Conservation (phyloP, 2,113 vertebrate species). For the Meleagris gallopavo region DNA sequence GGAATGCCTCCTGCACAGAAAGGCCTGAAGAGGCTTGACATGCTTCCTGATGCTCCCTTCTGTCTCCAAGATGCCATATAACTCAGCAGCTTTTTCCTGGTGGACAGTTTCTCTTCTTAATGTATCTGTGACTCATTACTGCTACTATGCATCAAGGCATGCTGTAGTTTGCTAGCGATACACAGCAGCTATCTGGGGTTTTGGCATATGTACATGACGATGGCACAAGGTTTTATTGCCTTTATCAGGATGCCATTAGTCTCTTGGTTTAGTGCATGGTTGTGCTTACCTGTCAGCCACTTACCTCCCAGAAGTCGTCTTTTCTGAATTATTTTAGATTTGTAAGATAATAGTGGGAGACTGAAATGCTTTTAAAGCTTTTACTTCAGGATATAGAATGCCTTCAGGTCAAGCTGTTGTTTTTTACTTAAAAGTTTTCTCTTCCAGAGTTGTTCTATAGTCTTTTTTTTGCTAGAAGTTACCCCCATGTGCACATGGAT, state of each 20-base stretch:
- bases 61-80: neutral
- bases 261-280: neutral
- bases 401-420: neutral
- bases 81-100: neutral
- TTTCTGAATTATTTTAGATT: neutral
- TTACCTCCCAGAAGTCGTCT: neutral
- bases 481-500: neutral
- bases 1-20: neutral
- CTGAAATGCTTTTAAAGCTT: neutral
- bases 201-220: accelerated
- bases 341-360: neutral
- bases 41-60: neutral
- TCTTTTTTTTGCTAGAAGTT: neutral
- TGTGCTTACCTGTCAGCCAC: neutral
- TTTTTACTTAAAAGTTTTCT: neutral
- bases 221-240: accelerated
- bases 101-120: neutral
- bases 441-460: neutral
- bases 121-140: neutral
- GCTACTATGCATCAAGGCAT: accelerated
- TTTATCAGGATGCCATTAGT: neutral
- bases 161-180: neutral
- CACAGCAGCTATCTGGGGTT: neutral
- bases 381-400: neutral
- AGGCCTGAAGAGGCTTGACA: neutral